Evolutionary conservation across 2,113 vertebrate genomes (phyloP).

Genomic region (Eptatretus burgeri): DNA sequence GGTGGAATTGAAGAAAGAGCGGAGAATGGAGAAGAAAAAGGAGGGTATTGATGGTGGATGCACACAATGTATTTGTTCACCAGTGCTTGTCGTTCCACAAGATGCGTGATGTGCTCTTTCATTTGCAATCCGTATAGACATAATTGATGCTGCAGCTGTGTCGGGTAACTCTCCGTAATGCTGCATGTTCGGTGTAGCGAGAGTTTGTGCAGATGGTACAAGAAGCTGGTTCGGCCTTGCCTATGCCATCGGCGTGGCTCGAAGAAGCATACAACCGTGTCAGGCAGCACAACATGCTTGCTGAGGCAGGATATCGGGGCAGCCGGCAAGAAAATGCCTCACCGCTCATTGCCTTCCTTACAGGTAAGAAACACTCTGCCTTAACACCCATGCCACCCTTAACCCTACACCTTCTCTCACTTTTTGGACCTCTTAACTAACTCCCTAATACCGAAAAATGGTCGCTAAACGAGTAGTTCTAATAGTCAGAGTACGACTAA

Average conservation of each 20-base stretch:
- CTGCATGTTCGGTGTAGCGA: conserved; percentile 22
- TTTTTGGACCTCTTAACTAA: too few relatives aligned
- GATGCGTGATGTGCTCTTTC: not conserved
- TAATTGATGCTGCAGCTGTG: too few relatives aligned
- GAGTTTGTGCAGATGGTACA: conserved; percentile 71
- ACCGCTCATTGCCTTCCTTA: conserved; percentile 65
- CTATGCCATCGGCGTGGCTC: conserved; percentile 70
- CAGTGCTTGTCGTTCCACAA: not conserved
- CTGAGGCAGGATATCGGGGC: conserved; percentile 62
- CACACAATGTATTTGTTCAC: too few relatives aligned
- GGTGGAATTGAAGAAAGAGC: not conserved
- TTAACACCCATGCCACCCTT: too few relatives aligned
- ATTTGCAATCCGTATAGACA: not conserved
- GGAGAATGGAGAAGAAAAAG: not conserved
- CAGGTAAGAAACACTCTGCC: conserved; percentile 20
- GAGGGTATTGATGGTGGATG: not conserved
- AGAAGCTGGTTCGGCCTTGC: conserved; percentile 52
- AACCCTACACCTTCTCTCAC: too few relatives aligned
- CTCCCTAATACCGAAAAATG: too few relatives aligned
- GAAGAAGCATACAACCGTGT: conserved; percentile 75
- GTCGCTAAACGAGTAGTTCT: too few relatives aligned
- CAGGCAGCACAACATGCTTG: conserved; percentile 57
- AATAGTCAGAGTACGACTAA: too few relatives aligned
- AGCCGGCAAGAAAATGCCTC: conserved; percentile 33
- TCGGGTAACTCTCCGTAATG: too few relatives aligned